Conservation (phyloP, 2,113 vertebrate genomes). For the Nestor notabilis region DNA sequence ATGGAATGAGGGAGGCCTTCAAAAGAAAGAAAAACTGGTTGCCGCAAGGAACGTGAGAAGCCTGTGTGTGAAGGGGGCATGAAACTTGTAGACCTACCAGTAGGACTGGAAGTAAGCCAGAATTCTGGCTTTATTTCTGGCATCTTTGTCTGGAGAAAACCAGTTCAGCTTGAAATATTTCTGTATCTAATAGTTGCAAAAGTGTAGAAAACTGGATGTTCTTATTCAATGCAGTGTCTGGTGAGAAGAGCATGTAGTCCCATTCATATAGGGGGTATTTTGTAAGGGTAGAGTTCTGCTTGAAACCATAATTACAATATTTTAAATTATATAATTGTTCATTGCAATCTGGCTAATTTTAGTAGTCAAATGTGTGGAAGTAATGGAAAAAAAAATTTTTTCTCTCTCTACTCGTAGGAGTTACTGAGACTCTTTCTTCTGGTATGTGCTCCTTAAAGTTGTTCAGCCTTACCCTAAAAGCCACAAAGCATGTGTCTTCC, state of each 20-base stretch:
- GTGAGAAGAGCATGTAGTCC: background rate
- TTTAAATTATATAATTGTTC: background rate
- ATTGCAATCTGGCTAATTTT: background rate
- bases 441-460: background rate
- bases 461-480: background rate
- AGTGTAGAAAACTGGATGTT: background rate
- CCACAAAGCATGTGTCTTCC: background rate
- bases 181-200: background rate
- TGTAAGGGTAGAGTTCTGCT: background rate
- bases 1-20: background rate
- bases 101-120: background rate
- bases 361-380: background rate
- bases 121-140: background rate
- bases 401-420: background rate
- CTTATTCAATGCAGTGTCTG: background rate
- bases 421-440: background rate
- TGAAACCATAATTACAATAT: background rate
- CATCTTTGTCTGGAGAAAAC: background rate
- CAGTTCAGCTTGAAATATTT: background rate
- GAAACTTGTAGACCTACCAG: background rate
- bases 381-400: background rate
- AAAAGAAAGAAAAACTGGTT: background rate
- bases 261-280: background rate
- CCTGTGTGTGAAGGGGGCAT: background rate
- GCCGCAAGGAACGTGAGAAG: accelerated